Percentiles rank a stretch among this genome's conserved stretches.
phyloP scores from a whole-genome alignment of 1,140 invertebrate genomes.

The Cyclargus thomasi region DNA sequence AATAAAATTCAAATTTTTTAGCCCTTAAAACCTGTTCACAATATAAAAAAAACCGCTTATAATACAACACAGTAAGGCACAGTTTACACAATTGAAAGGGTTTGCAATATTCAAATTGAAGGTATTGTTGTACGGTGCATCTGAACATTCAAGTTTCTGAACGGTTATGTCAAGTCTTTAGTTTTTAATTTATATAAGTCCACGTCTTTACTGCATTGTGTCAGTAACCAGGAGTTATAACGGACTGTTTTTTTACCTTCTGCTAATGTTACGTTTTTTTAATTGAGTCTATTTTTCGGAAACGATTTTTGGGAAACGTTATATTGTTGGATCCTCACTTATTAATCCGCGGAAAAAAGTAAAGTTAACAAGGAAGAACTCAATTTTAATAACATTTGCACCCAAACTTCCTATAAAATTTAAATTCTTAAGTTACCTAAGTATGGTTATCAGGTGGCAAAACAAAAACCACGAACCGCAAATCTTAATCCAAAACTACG shows the following conservation, averaged over 20 bases:
- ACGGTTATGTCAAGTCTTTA: slow-evolving; percentile 22
- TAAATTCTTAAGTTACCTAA: background rate
- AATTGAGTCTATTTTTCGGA: too few species aligned
- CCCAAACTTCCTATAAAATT: background rate
- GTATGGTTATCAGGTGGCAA: background rate
- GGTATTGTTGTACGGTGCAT: slow-evolving; percentile 21
- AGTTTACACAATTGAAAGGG: slow-evolving; percentile 10
- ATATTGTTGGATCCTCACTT: too few species aligned
- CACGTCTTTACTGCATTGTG: slow-evolving; percentile 2
- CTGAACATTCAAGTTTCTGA: slow-evolving; percentile 21
- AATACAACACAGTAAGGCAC: background rate
- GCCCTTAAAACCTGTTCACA: background rate
- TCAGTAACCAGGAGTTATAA: background rate
- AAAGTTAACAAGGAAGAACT: too few species aligned
- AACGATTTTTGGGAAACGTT: too few species aligned
- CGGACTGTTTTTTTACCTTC: background rate
- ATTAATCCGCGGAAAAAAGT: too few species aligned
- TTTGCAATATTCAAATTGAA: slow-evolving; percentile 11
- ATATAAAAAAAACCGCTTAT: slow-evolving; percentile 4
- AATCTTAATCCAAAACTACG: slow-evolving; percentile 15
- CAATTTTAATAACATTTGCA: background rate
- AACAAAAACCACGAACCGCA: slow-evolving; percentile 11
- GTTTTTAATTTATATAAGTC: slow-evolving; percentile 16
- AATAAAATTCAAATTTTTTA: slow-evolving; percentile 12
- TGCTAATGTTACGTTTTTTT: too few species aligned